Base-by-base conservation (phyloP, 2,113 vertebrate species). In the Meleagris gallopavo region DNA sequence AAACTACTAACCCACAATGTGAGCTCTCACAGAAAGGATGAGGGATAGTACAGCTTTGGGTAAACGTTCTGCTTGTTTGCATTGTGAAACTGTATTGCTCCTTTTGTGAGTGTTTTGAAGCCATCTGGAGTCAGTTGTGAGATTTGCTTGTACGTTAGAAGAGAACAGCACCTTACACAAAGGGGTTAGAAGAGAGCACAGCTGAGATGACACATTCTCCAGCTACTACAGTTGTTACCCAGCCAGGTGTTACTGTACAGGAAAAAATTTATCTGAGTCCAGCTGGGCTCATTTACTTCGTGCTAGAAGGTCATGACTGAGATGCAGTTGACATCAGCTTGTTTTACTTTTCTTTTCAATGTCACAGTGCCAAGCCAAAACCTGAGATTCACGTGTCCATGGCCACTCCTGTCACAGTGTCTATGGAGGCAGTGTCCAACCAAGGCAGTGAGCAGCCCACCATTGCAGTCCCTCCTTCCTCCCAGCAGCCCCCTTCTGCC, bases 321-420 rank as follows among this genome's bases (percentile, higher is more conserved):
- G 13, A 6, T 4, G 8, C 13, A 43, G 8, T 36, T 86, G 40
- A 9, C 10, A 30, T 80, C 19, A 38, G 6, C 81, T 87, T 64
- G 54, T 18, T 61, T 86, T 80, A 64, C 16, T 19, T 57, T 86
- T 89, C 83, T 93, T 87, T 87, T 27, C 25, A 18, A n/a, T 80
- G 9, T 96, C 97, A 38, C 95, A 99, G 99, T 32, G 97, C 98
- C 86, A 99, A 99, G 96, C 98, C 99, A 67, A 99, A 99, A 96
- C 96, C 98, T 4, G 99, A 99, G 94, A 97, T 99, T 67, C 99
- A 99, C 13, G 98, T 99, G 89, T 97, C 99, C 16, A 98, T 99
- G 97, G 98, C 98, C n/a, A 95, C 99, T 32, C 98, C 99, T 2
- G 98, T 99, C 66, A 98, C 99, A 64, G 98, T 99, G 58, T 95